Base-by-base conservation (phyloP, 2,797 vertebrate species). In the Cirrhinus mrigala region DNA sequence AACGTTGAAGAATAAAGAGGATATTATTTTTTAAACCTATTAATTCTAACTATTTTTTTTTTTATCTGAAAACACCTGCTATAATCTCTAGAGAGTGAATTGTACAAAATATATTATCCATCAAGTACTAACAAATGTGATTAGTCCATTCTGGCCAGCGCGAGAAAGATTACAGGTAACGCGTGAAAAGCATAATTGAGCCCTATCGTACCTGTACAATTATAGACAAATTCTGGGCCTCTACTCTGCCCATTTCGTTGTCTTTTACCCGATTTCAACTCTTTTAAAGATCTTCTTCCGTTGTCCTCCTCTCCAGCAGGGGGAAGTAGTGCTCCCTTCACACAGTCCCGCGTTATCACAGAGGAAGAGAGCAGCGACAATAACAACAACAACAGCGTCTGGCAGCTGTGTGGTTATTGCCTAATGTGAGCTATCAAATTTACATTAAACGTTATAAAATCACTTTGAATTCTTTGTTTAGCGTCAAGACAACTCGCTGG, bases 351-450 rank as follows among this genome's bases (percentile, higher is more conserved):
- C 14, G 8, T 18, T 64, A 29, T 11, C 7, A 6, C 12, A 11
- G 64, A 84, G 8, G 74, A 60, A 79, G 24, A 79, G 14, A 22
- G 6, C 64, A 48, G 52, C n/a, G 64, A 84, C 66, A 70, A 78
- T 54, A 82, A 82, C 24, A 84, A 84, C 58, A 83, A 83, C 64
- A 79, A 54, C 48, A 68, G 22, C 14, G 10, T 37, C 1, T 64
- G 24, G 22, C 20, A 66, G n/a, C 58, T 52, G 60, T 22, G 33
- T 18, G 22, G 82, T 22, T 84, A 44, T 56, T 77, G 82, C 73
- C 50, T 68, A 77, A 84, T 46, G 62, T 77, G 3, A 44, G 29
- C 3, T 69, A 56, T 58, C n/a, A 54, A 7, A 46, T 69, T 69
- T 24, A n/a, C 20, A 58, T 40, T 14, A 44, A 46, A 69, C 18